Base-by-base conservation (phyloP, 1,140 invertebrate species). In the Drosophila dunni region DNA sequence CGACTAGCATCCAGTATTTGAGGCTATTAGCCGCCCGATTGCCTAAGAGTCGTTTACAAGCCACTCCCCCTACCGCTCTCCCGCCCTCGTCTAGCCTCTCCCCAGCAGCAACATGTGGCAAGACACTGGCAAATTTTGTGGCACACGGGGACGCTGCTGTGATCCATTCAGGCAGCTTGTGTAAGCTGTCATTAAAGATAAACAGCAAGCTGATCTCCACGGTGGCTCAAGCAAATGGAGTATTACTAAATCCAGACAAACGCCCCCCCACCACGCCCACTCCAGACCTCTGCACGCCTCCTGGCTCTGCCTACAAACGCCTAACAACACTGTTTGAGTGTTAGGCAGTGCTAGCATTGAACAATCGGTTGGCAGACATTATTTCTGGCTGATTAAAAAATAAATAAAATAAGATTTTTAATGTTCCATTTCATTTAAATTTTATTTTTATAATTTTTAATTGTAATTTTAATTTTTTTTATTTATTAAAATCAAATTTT, bases 151-250 rank as follows among this genome's bases (percentile, higher is more conserved):
- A 29, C 44, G n/a, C 58, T 34, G 45, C 48, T 64, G 61, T 57
- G 63, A 72, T 72, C 69, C 69, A 66, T 58, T 72, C 62, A 57
- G 69, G 15, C 62, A 50, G 38, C 63, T 29, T 38, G 13, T 38
- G 42, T 72, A 58, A 66, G 53, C 69, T 53, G 63, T 63, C 50
- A 70, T 70, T 63, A 70, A 20, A 46, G 60, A 44, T 60, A 56
- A 42, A 61, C 17, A 42, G 13, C 56, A 48, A 68, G 58, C 48
- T 69, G 57, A 69, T 69, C 66, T 62, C 40, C 20, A 29, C 7
- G 15, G 17, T 50, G 17, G 3, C 20, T 50, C 20, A 50, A 11
- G 15, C 6, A 24, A 29, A 29, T 10, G 29, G 6, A n/a, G 11
- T 20, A 38, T 38, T 13, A 42, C 11, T 13, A 13, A 42, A 6